phyloP scores from a whole-genome alignment of 2,888 invertebrate species.

The Drosophila hamatofila region DNA sequence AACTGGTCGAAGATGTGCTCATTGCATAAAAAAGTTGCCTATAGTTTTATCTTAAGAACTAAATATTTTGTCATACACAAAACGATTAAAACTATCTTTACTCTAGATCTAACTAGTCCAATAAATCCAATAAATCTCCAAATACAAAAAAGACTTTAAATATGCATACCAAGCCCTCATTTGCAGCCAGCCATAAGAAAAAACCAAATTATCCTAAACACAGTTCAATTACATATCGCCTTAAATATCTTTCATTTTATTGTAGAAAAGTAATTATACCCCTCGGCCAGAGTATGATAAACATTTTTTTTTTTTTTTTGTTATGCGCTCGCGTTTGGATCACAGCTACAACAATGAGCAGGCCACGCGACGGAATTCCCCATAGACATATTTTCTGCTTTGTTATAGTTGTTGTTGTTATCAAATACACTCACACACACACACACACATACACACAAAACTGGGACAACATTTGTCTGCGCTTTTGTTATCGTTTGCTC shows the following conservation, averaged over 20 bases:
- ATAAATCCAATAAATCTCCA: too few species aligned
- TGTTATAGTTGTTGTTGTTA: constrained; percentile 31
- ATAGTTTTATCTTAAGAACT: too few species aligned
- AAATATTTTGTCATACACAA: too few species aligned
- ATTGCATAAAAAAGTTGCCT: too few species aligned
- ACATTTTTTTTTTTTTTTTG: not conserved
- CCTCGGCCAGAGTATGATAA: not conserved
- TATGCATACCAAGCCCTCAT: too few species aligned
- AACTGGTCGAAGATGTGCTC: too few species aligned
- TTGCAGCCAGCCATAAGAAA: too few species aligned
- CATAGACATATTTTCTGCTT: constrained; percentile 27
- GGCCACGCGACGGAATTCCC: constrained; percentile 45
- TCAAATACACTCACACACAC: constrained; percentile 27
- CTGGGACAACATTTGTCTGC: constrained; percentile 30
- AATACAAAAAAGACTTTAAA: too few species aligned
- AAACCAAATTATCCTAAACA: not conserved
- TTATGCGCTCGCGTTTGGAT: constrained; percentile 13
- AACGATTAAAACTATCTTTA: too few species aligned
- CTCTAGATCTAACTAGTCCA: too few species aligned
- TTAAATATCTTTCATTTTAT: not conserved
- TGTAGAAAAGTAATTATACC: not conserved
- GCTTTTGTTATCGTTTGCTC: constrained; percentile 31
- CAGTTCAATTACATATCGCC: not conserved
- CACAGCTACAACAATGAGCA: constrained; percentile 49
- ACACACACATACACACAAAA: constrained; percentile 10